Base-by-base conservation (phyloP, 2,888 invertebrate species). In the Cryptophagus acutangulus region DNA sequence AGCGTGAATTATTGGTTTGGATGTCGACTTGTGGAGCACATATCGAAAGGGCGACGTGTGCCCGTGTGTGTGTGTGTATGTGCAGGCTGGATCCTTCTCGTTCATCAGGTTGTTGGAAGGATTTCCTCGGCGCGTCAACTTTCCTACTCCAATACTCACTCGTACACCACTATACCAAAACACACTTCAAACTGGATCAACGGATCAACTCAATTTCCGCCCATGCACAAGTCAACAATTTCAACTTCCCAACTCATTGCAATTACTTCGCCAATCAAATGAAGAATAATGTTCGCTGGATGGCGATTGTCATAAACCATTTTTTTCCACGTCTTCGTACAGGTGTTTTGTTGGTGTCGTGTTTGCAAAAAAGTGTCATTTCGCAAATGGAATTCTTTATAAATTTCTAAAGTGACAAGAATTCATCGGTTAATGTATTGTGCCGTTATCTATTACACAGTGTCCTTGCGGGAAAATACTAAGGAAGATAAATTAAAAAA, bases 401-500 rank as follows among this genome's bases (percentile, higher is more conserved):
- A 59, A 61, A 61, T 57, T 61, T 58, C 54, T 54, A 55, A 58
- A 55, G 55, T 54, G 55, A 56, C 48, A 49, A 50, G 59, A 62
- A 62, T 61, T 65, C 63, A 64, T 64, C 62, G 48, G 48, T 47
- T 50, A 50, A 50, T 50, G 50, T 50, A 44, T 60, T 58, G 52
- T 50, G 38, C 42, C 43, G 61, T 60, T 64, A 64, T 62, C 62
- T 62, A 59, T 61, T 62, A 61, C 57, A 55, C 46, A 48, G 55
- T 58, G 59, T 61, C 59, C 59, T 63, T 63, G 57, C 51, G 51
- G 55, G 60, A 45, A 58, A 57, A 54, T 75, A 73, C 74, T 76
- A 77, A 77, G 76, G 76, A 77, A 77, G 77, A 77, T 77, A 77
- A 77, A 77, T 77, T 77, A 77, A 77, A 77, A 77, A 77, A 77